Evolutionary conservation across 2,888 invertebrate genomes (phyloP).

Genomic region (Tanaodytes sp.): DNA sequence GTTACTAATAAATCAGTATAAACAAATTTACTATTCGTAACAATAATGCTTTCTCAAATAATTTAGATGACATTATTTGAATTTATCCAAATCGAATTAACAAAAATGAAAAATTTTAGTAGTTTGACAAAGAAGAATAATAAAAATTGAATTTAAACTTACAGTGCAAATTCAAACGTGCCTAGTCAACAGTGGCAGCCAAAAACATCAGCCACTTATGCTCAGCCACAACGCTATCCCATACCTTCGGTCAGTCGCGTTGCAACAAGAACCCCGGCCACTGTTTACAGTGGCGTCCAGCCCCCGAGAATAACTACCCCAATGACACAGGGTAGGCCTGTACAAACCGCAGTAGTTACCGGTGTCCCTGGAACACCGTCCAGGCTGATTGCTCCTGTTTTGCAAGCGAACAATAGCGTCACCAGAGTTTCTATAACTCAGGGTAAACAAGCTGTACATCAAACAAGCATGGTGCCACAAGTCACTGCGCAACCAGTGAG

Average conservation of each 20-base stretch:
- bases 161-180: slow-evolving; percentile 64
- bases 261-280: slow-evolving; percentile 62
- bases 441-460: slow-evolving; percentile 61
- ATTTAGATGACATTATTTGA: no score
- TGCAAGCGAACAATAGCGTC: slow-evolving; percentile 63
- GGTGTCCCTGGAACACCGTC: slow-evolving; percentile 66
- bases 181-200: slow-evolving; percentile 68
- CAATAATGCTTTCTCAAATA: no score
- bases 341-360: slow-evolving; percentile 69
- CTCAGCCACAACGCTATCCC: slow-evolving; percentile 67
- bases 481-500: slow-evolving; percentile 62
- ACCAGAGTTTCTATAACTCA: slow-evolving; percentile 66
- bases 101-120: no score
- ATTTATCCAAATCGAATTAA: no score
- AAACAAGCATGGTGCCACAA: slow-evolving; percentile 63
- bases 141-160: no score
- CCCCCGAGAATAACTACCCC: slow-evolving; percentile 67
- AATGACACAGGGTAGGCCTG: slow-evolving; percentile 63
- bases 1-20: no score
- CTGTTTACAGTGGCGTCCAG: slow-evolving; percentile 62
- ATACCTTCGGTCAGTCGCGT: slow-evolving; percentile 67
- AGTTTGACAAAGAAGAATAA: no score
- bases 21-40: no score
- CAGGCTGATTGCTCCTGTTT: slow-evolving; percentile 67
- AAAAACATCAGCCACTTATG: slow-evolving; percentile 68